A percentile compares a stretch with the other conserved stretches of the same genome.
Conservation (phyloP, 2,888 invertebrate species). For the Hemicrepidius hirtus region DNA sequence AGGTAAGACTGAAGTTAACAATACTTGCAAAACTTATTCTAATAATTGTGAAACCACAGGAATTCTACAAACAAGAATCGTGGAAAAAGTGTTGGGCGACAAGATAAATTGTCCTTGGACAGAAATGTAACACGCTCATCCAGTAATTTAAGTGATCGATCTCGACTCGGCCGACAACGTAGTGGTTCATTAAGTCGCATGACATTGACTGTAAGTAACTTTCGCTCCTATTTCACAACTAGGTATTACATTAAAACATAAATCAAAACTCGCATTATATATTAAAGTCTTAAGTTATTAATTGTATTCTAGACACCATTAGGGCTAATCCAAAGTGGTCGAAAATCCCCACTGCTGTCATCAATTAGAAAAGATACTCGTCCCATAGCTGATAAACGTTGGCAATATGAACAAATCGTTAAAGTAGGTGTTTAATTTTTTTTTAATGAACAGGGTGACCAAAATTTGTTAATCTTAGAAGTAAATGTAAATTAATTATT, state of each 20-base stretch:
- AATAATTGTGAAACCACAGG: not conserved
- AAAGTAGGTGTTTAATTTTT: conserved; percentile 32
- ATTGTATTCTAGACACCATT: conserved; percentile 33
- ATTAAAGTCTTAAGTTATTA: too few species aligned
- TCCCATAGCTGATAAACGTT: conserved; percentile 42
- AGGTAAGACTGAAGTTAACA: conserved; percentile 26
- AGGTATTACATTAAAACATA: too few species aligned
- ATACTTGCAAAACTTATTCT: not conserved
- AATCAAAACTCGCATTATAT: too few species aligned
- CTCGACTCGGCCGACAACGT: conserved; percentile 26
- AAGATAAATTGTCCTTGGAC: conserved; percentile 24
- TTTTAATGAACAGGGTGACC: too few species aligned
- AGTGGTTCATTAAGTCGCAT: conserved; percentile 35
- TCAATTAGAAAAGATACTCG: conserved; percentile 44
- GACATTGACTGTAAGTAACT: conserved; percentile 20
- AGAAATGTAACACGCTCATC: conserved; percentile 23
- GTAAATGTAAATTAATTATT: too few species aligned
- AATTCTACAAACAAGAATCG: conserved; percentile 14
- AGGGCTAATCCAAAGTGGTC: not conserved
- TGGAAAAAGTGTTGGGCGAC: not conserved
- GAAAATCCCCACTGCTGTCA: conserved; percentile 43
- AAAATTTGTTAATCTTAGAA: too few species aligned
- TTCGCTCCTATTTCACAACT: too few species aligned
- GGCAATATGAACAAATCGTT: conserved; percentile 47
- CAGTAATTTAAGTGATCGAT: conserved; percentile 12